Percentiles rank a stretch among this genome's conserved stretches.
Conservation (phyloP, 2,888 invertebrate species). For the Diplazon laetatorius region DNA sequence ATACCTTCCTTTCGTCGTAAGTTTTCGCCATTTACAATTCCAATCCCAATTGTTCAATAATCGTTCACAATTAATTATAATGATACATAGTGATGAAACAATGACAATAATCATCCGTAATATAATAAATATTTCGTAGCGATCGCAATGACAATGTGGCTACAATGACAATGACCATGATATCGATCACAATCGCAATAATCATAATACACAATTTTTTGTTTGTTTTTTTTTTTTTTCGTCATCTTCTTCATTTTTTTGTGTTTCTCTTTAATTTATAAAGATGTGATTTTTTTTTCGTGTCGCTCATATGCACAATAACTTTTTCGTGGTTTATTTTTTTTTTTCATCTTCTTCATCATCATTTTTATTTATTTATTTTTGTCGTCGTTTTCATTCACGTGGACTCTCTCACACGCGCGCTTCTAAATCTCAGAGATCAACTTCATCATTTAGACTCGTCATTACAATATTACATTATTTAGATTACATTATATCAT, state of each 20-base stretch:
- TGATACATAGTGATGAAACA: slow-evolving; percentile 69
- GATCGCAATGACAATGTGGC: slow-evolving; percentile 74
- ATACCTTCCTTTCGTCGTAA: slow-evolving; percentile 74
- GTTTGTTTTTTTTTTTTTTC: slow-evolving; percentile 66
- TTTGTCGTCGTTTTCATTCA: slow-evolving; percentile 69
- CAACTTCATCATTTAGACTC: slow-evolving; percentile 82
- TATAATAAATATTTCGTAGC: slow-evolving; percentile 70
- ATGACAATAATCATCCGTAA: slow-evolving; percentile 68
- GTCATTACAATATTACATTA: slow-evolving; percentile 83
- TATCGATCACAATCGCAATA: slow-evolving; percentile 80
- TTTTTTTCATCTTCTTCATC: slow-evolving; percentile 71
- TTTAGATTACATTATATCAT: slow-evolving; percentile 82
- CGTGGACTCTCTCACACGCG: slow-evolving; percentile 80
- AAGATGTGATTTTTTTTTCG: slow-evolving; percentile 76
- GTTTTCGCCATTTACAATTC: slow-evolving; percentile 79
- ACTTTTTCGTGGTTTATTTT: slow-evolving; percentile 71
- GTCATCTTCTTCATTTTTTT: slow-evolving; percentile 60
- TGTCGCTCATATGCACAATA: slow-evolving; percentile 81
- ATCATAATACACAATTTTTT: slow-evolving; percentile 79
- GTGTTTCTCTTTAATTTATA: too few species aligned
- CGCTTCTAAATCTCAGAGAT: slow-evolving; percentile 81
- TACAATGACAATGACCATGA: slow-evolving; percentile 79
- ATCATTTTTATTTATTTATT: slow-evolving; percentile 69
- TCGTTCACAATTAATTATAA: slow-evolving; percentile 78
- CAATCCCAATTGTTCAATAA: slow-evolving; percentile 76